Evolutionary conservation across 2,113 vertebrate species (phyloP).

Genomic region (Sturnira hondurensis): DNA sequence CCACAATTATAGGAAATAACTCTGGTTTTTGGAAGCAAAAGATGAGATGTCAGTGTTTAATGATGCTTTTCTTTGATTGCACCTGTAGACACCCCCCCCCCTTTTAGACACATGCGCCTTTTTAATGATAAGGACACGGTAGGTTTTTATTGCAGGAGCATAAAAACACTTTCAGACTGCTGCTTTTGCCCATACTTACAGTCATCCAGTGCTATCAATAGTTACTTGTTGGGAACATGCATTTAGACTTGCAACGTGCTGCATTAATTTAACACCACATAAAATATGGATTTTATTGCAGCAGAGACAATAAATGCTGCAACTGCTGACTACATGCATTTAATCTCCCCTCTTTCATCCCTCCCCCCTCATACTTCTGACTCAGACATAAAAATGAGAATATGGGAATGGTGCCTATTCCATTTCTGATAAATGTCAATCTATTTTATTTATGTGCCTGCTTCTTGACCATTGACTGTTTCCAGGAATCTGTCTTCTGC

Average conservation of each 20-base stretch:
- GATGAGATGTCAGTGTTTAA: constrained; percentile 79
- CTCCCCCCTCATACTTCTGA: background rate
- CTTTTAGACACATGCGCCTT: constrained; percentile 30
- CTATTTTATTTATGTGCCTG: constrained; percentile 52
- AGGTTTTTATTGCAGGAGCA: constrained; percentile 66
- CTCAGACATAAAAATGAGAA: constrained; percentile 63
- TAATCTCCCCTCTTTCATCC: constrained; percentile 16
- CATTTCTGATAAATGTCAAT: constrained; percentile 48
- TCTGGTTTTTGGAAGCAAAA: constrained; percentile 73
- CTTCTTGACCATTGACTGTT: constrained; percentile 56
- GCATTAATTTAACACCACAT: constrained; percentile 84
- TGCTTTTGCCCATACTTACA: constrained; percentile 72
- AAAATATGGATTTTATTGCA: constrained; percentile 87
- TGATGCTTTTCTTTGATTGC: constrained; percentile 75
- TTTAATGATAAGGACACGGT: constrained; percentile 65
- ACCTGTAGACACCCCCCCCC: constrained; percentile 72
- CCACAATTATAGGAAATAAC: constrained; percentile 74
- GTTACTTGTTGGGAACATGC: constrained; percentile 73
- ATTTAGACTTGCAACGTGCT: constrained; percentile 77
- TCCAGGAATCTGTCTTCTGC: constrained; percentile 58
- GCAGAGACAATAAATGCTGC: constrained; percentile 80
- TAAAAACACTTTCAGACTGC: constrained; percentile 47
- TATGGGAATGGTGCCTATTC: constrained; percentile 42
- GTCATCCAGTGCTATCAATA: constrained; percentile 73
- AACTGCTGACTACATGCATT: constrained; percentile 68